Evolutionary conservation across 2,113 vertebrate genomes (phyloP), one percentile per base, ranked within the genome.

Genomic region (Picathartes gymnocephalus): DNA sequence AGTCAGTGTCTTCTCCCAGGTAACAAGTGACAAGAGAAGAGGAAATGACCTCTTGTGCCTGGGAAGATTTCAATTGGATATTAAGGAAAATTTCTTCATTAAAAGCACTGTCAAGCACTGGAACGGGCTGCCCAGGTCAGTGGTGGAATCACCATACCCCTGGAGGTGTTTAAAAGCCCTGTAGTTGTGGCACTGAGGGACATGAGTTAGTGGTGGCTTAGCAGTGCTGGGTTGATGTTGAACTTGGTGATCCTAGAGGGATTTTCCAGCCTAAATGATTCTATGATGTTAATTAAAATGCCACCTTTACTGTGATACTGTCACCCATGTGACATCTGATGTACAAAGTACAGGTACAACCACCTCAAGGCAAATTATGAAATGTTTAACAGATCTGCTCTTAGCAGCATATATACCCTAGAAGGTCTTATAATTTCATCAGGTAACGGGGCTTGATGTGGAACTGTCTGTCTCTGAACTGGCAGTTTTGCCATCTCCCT

Each of bases 141-240:
- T 20, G 37, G 1, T 58, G 45, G 51, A 73, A 33, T 51, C 28
- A 16, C 33, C 31, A 57, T 50, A n/a, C n/a, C 18, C 13, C 31
- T 7, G 15, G 12, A 58, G 6, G 42, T 44, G 5, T 37, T 48
- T 51, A 28, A 58, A 57, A 81, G 27, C 6, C 1, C 0, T 4
- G 19, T 9, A 17, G 33, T 5, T 58, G 37, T 33, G 58, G 33
- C 37, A 81, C 27, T 37, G 37, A 73, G 60, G 37, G 6, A 21
- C 3, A 6, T 16, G 44, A 20, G 21, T 45, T 58, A 45, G 23
- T 7, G 44, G 33, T 50, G 0, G 18, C 44, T 45, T n/a, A 60
- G 23, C 27, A 81, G 51, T 51, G 51, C 28, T 39, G 28, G 16
- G 23, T 4, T 66, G 42, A 21, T 16, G 53, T 7, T n/a, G 60